Conservation (phyloP, 2,888 invertebrate genomes). For the Dichetophora obliterata region DNA sequence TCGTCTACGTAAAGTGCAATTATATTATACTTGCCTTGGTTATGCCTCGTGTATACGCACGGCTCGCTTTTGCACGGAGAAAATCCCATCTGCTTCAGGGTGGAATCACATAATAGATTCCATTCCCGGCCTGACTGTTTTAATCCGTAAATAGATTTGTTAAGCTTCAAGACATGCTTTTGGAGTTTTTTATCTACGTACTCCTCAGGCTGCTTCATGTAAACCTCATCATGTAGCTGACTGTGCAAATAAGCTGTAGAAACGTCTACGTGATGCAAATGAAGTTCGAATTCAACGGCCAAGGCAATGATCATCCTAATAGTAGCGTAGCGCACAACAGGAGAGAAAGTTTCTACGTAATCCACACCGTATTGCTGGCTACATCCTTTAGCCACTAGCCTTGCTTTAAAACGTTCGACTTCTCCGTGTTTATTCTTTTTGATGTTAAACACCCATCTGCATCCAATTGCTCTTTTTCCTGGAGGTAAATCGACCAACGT, state of each 20-base stretch:
- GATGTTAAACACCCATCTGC: slow-evolving; percentile 46
- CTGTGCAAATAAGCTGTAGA: slow-evolving; percentile 46
- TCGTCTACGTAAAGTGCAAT: slow-evolving; percentile 43
- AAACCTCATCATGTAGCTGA: slow-evolving; percentile 45
- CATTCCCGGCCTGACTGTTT: slow-evolving; percentile 52
- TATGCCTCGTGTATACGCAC: slow-evolving; percentile 22
- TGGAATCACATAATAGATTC: slow-evolving; percentile 47
- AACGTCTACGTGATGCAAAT: slow-evolving; percentile 48
- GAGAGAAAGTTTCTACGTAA: slow-evolving; percentile 46
- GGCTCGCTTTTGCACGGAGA: neutral
- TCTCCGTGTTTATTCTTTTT: slow-evolving; percentile 42
- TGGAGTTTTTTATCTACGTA: slow-evolving; percentile 30
- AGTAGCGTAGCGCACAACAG: slow-evolving; percentile 44
- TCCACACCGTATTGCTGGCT: slow-evolving; percentile 40
- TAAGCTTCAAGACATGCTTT: slow-evolving; percentile 41
- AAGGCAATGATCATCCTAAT: slow-evolving; percentile 45
- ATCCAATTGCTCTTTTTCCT: slow-evolving; percentile 41
- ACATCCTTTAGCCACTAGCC: slow-evolving; percentile 44
- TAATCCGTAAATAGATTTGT: slow-evolving; percentile 51
- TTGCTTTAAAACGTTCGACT: slow-evolving; percentile 45
- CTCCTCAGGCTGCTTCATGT: slow-evolving; percentile 45
- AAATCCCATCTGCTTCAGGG: slow-evolving; percentile 33
- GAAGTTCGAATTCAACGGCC: slow-evolving; percentile 42
- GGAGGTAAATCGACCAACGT: slow-evolving; percentile 42
- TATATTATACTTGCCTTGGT: slow-evolving; percentile 14